Evolutionary conservation across 2,797 vertebrate genomes (phyloP).

Genomic region (Hyperoplus immaculatus): DNA sequence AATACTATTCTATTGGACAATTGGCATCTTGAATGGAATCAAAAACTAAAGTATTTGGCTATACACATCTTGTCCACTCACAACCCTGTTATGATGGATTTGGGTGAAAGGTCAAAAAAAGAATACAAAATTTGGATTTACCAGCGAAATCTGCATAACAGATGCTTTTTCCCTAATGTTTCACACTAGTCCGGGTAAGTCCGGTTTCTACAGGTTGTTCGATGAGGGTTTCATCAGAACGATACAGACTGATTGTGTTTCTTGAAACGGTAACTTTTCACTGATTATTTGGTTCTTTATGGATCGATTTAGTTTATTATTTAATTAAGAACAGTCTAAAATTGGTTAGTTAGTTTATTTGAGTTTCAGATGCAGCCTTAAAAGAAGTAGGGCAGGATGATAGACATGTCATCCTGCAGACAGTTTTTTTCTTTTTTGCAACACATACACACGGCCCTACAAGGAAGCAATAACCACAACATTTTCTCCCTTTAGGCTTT

Average conservation of each 20-base stretch:
- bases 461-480: neutral
- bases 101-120: neutral
- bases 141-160: neutral
- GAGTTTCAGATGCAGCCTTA: conserved; percentile 8
- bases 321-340: conserved; percentile 45
- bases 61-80: neutral
- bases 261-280: neutral
- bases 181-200: too few relatives aligned
- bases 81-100: neutral
- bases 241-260: neutral
- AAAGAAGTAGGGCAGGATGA: conserved; percentile 31
- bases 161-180: neutral
- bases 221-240: conserved; percentile 20
- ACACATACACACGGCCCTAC: neutral
- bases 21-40: neutral
- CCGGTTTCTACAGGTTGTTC: neutral
- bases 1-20: too few relatives aligned
- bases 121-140: neutral
- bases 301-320: neutral
- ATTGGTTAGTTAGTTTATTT: conserved; percentile 27
- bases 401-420: conserved; percentile 33
- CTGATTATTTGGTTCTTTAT: neutral
- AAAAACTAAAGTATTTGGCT: neutral
- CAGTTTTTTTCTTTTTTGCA: conserved; percentile 21
- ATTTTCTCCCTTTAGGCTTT: too few relatives aligned